These are phyloP conservation scores for Aethes cnicana DNA, from an alignment of 2,888 invertebrate genomes.

Conservation along the genomic window DNA sequence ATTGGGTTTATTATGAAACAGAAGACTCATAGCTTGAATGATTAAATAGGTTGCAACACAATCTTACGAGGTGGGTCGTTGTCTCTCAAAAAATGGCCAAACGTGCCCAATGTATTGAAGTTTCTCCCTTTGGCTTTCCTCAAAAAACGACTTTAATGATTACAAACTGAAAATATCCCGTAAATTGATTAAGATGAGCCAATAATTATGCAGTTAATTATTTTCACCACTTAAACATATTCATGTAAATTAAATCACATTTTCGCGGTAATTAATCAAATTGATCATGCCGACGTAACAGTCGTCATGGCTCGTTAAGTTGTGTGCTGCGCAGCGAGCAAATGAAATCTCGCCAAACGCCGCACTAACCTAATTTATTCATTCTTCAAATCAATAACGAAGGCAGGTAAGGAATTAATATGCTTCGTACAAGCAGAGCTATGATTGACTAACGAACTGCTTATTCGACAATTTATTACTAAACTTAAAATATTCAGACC, in stretches of 20 bases:
- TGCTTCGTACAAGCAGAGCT: conserved; percentile 4
- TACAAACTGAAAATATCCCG: not conserved
- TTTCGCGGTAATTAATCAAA: conserved; percentile 51
- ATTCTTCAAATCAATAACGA: conserved; percentile 26
- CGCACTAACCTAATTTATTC: conserved; percentile 23
- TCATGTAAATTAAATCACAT: conserved; percentile 37
- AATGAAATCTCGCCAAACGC: conserved; percentile 24
- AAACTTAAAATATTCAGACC: no score
- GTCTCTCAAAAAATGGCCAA: no score
- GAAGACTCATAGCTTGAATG: no score
- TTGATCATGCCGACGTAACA: conserved; percentile 43
- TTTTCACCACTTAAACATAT: conserved; percentile 15
- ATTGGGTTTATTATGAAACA: no score
- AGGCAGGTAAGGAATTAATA: conserved; percentile 24
- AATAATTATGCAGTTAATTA: not conserved
- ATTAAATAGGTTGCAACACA: no score
- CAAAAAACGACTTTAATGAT: no score
- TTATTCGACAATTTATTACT: no score
- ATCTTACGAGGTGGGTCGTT: no score
- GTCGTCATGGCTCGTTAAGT: conserved; percentile 41
- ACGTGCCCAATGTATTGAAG: no score
- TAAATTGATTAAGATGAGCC: not conserved
- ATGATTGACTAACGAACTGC: conserved; percentile 13
- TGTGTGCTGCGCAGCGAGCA: conserved; percentile 35
- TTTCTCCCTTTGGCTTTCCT: no score